These are phyloP conservation scores for Drosophila teissieri DNA, from an alignment of 1,140 invertebrate genomes.

Conservation along the genomic window DNA sequence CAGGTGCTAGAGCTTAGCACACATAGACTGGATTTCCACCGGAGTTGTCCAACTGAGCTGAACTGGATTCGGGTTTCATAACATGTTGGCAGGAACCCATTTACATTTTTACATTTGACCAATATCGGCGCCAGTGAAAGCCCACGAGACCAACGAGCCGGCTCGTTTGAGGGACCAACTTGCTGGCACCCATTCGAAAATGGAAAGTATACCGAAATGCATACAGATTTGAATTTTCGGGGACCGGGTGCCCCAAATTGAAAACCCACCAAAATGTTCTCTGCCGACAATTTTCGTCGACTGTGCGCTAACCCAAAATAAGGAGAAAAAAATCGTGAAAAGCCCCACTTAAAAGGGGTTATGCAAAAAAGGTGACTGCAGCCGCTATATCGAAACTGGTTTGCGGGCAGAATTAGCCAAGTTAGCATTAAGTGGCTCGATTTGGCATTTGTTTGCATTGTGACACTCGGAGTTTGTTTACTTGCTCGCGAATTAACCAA, in stretches of 20 bases:
- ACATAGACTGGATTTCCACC: conserved; percentile 11
- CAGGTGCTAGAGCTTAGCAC: conserved; percentile 21
- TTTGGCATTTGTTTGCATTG: conserved; percentile 53
- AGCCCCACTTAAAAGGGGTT: conserved; percentile 55
- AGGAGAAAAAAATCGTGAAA: conserved; percentile 62
- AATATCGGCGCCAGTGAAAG: conserved; percentile 45
- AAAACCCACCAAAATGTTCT: conserved; percentile 47
- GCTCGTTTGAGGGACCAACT: conserved; percentile 37
- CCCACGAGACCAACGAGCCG: conserved; percentile 28
- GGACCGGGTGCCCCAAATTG: conserved; percentile 2
- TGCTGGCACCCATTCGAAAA: conserved; percentile 42
- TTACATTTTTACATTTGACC: conserved; percentile 42
- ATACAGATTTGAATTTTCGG: conserved; percentile 2
- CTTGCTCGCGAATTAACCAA: conserved; percentile 27
- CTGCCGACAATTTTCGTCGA: conserved; percentile 18
- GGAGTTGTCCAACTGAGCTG: conserved; percentile 12
- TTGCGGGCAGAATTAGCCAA: conserved; percentile 75
- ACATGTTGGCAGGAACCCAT: conserved; percentile 22
- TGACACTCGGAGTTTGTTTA: conserved; percentile 44
- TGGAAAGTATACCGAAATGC: conserved; percentile 39
- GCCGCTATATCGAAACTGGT: conserved; percentile 63
- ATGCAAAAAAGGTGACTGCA: conserved; percentile 70
- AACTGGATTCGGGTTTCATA: conserved; percentile 57
- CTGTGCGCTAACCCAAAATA: conserved; percentile 32
- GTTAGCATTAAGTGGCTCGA: conserved; percentile 48